Percentiles rank a stretch among this genome's conserved stretches.
Conservation (phyloP, 2,888 invertebrate genomes). For the Drosophila koepferae region DNA sequence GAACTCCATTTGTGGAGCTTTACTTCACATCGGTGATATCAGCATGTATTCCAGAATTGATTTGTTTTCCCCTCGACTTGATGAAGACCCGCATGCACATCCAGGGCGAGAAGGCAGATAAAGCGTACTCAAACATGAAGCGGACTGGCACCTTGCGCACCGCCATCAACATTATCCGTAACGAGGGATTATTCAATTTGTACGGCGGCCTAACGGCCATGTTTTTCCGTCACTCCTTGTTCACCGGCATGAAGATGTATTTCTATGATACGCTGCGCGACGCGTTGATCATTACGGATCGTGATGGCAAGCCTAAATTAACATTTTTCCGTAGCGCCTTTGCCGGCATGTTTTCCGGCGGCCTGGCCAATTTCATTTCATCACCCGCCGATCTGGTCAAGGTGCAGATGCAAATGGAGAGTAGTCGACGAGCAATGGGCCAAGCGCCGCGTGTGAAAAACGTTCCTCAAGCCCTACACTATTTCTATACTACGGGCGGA, state of each 20-base stretch:
- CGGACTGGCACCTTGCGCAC: constrained; percentile 40
- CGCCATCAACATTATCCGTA: constrained; percentile 24
- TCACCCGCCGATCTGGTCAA: constrained; percentile 96
- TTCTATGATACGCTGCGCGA: constrained; percentile 39
- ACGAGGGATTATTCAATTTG: constrained; percentile 36
- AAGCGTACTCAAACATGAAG: not conserved
- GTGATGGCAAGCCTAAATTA: constrained; percentile 25
- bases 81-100: constrained; percentile 57
- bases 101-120: constrained; percentile 46
- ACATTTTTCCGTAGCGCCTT: constrained; percentile 33
- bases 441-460: constrained; percentile 90
- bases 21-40: constrained; percentile 29
- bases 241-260: constrained; percentile 49
- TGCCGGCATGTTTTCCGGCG: constrained; percentile 30
- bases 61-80: constrained; percentile 48
- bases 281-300: constrained; percentile 10
- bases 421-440: constrained; percentile 90
- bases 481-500: constrained; percentile 90
- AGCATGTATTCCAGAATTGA: constrained; percentile 24
- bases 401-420: constrained; percentile 96
- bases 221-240: constrained; percentile 43
- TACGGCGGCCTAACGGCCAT: constrained; percentile 55
- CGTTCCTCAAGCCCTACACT: constrained; percentile 90
- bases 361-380: constrained; percentile 71
- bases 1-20: constrained; percentile 27